Conservation (phyloP, 37 sponge, comb jelly and placozoan genomes). For the Geodia barretti region DNA sequence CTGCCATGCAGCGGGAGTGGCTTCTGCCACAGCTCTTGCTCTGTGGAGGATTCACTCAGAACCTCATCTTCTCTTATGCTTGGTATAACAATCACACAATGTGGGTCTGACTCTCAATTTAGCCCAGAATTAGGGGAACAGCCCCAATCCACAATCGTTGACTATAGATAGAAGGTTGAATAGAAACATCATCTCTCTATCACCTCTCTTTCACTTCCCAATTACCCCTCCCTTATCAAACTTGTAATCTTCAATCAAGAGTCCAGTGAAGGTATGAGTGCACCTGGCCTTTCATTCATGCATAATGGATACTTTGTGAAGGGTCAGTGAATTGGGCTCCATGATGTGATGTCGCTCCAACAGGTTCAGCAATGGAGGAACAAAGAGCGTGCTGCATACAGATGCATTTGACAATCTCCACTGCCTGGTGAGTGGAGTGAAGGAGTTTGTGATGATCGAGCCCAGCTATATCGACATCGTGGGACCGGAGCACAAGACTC, state of each 20-base stretch:
- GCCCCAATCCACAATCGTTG: too few species aligned
- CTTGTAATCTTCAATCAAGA: too few species aligned
- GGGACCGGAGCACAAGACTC: constrained; percentile 55
- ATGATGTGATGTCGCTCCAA: not conserved
- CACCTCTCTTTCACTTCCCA: not conserved
- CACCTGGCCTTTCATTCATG: too few species aligned
- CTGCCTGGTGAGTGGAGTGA: constrained; percentile 71
- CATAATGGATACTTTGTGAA: too few species aligned
- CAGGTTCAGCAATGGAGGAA: constrained; percentile 87
- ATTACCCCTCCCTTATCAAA: not conserved
- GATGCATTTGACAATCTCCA: constrained; percentile 75
- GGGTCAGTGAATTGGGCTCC: too few species aligned
- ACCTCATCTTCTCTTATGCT: constrained; percentile 33
- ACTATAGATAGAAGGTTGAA: too few species aligned
- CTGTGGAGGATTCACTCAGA: constrained; percentile 70
- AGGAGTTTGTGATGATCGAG: constrained; percentile 69
- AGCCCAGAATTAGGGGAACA: not conserved
- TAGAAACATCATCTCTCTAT: not conserved
- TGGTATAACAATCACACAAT: constrained; percentile 21
- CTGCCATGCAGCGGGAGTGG: constrained; percentile 57
- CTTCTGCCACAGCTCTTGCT: constrained; percentile 42
- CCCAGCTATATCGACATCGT: constrained; percentile 52
- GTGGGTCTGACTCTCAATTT: too few species aligned
- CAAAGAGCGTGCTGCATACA: constrained; percentile 76
- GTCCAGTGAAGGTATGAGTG: too few species aligned